These are phyloP conservation scores for Pteronotus mesoamericanus DNA, from an alignment of 2,797 vertebrate species.

Conservation along the genomic window DNA sequence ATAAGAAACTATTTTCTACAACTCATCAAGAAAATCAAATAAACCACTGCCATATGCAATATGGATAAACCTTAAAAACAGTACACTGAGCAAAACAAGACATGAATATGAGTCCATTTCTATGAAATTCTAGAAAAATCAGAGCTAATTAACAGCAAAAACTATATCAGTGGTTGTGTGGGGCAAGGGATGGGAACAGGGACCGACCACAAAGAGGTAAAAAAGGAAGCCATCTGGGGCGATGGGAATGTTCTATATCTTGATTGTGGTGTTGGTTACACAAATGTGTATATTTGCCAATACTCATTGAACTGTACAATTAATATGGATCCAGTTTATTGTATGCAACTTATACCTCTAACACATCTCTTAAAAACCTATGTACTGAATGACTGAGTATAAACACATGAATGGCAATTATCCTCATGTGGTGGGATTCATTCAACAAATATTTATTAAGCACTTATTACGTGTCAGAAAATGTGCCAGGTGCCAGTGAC, in stretches of 20 bases:
- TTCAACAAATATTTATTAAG: not conserved
- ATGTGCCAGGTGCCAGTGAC: not conserved
- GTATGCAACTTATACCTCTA: not conserved
- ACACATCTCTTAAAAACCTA: not conserved
- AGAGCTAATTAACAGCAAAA: not conserved
- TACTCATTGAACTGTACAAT: not conserved
- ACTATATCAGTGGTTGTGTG: not conserved
- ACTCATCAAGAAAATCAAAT: not conserved
- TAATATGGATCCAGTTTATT: not conserved
- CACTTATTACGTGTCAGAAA: not conserved
- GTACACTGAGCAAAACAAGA: slow-evolving; percentile 1
- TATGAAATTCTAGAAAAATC: slow-evolving; percentile 19
- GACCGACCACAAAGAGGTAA: not conserved
- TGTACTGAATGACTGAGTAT: not conserved
- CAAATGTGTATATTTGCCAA: not conserved
- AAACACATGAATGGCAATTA: not conserved
- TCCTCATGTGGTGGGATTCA: not conserved
- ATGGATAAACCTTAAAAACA: not conserved
- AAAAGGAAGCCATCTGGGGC: not conserved
- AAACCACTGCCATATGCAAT: not conserved
- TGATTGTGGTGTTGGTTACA: not conserved
- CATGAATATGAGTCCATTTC: not conserved
- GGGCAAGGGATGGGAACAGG: not conserved
- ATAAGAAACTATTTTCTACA: not conserved
- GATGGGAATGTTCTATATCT: not conserved